Evolutionary conservation across 2,888 invertebrate species (phyloP).

Genomic region (Lycocerus yunnanus): DNA sequence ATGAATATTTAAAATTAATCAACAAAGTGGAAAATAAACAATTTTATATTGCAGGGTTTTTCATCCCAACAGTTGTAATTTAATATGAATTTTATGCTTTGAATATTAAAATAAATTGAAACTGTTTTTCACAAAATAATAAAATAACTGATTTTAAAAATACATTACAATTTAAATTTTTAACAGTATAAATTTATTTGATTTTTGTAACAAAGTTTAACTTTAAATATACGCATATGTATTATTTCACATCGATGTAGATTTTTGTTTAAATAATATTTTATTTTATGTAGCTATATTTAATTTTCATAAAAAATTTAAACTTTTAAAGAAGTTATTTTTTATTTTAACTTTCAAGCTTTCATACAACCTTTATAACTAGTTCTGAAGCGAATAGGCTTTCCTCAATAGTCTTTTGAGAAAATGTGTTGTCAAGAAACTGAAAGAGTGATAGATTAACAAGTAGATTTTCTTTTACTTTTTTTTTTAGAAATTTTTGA

Average conservation of each 20-base stretch:
- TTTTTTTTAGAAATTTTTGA: neutral
- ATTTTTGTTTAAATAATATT: neutral
- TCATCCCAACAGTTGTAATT: neutral
- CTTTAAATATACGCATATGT: neutral
- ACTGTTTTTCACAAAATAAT: neutral
- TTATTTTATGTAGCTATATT: neutral
- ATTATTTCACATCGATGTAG: neutral
- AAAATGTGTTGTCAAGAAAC: neutral
- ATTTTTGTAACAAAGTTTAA: neutral
- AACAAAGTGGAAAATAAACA: neutral
- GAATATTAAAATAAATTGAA: neutral
- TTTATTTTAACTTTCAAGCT: neutral
- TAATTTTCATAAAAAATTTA: neutral
- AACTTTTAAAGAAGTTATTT: neutral
- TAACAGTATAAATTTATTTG: neutral
- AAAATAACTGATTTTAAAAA: neutral
- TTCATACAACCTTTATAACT: neutral
- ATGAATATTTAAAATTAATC: neutral
- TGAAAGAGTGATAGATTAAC: neutral
- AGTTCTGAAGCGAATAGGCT: neutral
- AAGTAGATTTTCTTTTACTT: neutral
- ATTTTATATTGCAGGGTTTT: neutral
- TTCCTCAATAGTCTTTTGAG: neutral
- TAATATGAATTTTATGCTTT: too few species aligned
- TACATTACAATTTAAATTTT: neutral